Evolutionary conservation across 2,888 invertebrate species (phyloP).

Genomic region (Lepas anatifera): DNA sequence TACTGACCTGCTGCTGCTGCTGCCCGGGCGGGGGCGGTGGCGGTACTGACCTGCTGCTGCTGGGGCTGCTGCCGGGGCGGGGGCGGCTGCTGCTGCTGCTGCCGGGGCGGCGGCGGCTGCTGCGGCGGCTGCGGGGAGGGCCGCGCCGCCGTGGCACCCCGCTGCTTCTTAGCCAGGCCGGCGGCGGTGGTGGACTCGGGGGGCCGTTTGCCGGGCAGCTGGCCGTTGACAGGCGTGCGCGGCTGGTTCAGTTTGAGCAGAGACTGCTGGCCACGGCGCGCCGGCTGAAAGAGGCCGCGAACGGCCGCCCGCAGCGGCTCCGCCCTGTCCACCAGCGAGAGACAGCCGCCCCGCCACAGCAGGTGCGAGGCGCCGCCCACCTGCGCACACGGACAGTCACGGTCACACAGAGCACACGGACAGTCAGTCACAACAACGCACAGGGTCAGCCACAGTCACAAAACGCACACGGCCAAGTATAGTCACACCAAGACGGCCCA

Average conservation of each 20-base stretch:
- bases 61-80: neutral
- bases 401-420: too few relatives aligned
- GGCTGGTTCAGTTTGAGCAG: slow-evolving; percentile 5
- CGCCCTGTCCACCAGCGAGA: neutral
- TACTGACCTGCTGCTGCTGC: too few relatives aligned
- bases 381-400: neutral
- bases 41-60: neutral
- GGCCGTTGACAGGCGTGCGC: neutral
- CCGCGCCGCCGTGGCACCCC: neutral
- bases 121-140: neutral
- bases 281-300: slow-evolving; percentile 2
- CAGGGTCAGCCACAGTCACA: too few relatives aligned
- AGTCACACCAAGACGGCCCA: too few relatives aligned
- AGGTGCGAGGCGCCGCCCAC: neutral
- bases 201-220: neutral
- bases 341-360: neutral
- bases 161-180: neutral
- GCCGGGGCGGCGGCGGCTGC: neutral
- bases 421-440: too few relatives aligned
- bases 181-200: neutral
- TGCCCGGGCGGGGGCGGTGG: neutral
- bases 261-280: slow-evolving; percentile 6
- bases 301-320: neutral
- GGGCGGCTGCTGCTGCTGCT: neutral
- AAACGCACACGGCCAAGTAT: too few relatives aligned